These are phyloP conservation scores for Meliscaeva auricollis DNA, from an alignment of 2,888 invertebrate species.

Conservation along the genomic window DNA sequence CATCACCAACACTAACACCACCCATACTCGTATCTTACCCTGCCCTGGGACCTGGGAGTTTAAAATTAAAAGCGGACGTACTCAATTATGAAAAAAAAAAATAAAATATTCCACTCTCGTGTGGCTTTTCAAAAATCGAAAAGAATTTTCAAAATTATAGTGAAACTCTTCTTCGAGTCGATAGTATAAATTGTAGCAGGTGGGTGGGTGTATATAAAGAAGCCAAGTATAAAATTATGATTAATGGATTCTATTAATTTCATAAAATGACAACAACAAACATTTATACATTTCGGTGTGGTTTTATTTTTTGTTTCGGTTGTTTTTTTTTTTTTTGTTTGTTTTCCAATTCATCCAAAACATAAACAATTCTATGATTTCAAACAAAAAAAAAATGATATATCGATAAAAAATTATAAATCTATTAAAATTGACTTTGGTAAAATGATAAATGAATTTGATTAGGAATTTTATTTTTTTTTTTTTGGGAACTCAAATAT, in stretches of 20 bases:
- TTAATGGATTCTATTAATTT: slow-evolving; percentile 10
- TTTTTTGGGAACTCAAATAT: no score
- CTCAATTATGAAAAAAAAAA: no score
- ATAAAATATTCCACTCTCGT: no score
- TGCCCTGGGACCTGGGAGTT: neutral
- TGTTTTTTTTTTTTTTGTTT: no score
- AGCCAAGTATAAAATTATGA: neutral
- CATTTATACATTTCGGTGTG: neutral
- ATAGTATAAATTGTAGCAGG: neutral
- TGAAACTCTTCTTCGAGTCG: slow-evolving; percentile 3
- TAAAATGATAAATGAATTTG: no score
- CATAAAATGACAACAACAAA: neutral
- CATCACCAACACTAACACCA: no score
- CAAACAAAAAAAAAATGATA: slow-evolving; percentile 6
- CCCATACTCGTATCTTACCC: neutral
- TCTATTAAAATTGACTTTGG: no score
- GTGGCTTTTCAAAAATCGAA: neutral
- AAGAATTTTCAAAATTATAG: neutral
- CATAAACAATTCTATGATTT: neutral
- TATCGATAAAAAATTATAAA: no score
- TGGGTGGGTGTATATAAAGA: neutral
- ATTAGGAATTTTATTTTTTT: no score
- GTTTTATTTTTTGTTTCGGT: neutral
- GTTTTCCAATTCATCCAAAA: neutral
- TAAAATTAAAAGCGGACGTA: neutral